Conservation (phyloP, 2,888 invertebrate genomes). For the Mythimna impura region DNA sequence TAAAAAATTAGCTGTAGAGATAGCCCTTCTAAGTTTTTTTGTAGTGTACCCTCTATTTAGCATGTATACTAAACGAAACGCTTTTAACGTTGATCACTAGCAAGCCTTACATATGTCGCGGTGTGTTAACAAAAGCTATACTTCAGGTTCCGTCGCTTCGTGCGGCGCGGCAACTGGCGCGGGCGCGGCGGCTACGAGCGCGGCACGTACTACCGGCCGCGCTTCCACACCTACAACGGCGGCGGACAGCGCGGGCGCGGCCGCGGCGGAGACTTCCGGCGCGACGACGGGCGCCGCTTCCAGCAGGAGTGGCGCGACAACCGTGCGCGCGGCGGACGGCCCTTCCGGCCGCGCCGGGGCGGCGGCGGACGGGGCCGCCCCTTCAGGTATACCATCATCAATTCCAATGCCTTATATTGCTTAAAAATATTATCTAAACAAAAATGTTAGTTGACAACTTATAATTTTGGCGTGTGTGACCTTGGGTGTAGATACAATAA, state of each 20-base stretch:
- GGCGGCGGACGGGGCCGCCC: conserved; percentile 85
- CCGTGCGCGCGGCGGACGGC: conserved; percentile 81
- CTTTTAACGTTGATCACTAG: conserved; percentile 25
- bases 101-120: conserved; percentile 7
- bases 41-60: conserved; percentile 35
- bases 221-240: conserved; percentile 93
- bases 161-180: conserved; percentile 89
- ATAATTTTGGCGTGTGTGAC: too few species aligned
- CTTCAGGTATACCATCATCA: conserved; percentile 76
- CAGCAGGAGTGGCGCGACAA: conserved; percentile 79
- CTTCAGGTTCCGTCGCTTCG: conserved; percentile 80
- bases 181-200: conserved; percentile 92
- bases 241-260: conserved; percentile 90
- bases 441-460: too few species aligned
- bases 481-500: too few species aligned
- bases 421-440: too few species aligned
- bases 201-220: conserved; percentile 95
- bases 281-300: conserved; percentile 81
- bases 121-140: conserved; percentile 3
- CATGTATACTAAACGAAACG: conserved; percentile 39
- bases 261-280: conserved; percentile 82
- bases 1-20: neutral
- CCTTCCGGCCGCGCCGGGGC: conserved; percentile 84
- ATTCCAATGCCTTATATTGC: neutral
- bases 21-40: conserved; percentile 1